phyloP scores from a whole-genome alignment of 2,113 vertebrate species.

The Scomber scombrus region DNA sequence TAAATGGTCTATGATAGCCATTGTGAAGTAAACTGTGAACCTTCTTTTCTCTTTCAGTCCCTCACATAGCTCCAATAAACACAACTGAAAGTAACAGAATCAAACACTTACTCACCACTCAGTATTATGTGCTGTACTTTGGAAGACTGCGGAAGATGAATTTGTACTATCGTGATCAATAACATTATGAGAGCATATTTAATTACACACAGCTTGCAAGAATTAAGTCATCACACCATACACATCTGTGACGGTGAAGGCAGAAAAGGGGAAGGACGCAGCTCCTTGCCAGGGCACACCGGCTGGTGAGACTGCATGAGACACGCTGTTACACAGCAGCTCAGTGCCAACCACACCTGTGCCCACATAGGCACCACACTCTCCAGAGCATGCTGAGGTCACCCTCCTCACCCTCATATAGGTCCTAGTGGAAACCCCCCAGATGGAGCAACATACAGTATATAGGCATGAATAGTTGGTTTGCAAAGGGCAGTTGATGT shows the following conservation, averaged over 20 bases:
- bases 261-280: conserved; percentile 77
- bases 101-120: background rate
- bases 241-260: conserved; percentile 58
- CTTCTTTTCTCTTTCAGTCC: background rate
- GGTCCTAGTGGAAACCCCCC: conserved; percentile 43
- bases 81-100: background rate
- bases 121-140: background rate
- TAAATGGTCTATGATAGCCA: conserved; percentile 2
- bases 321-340: conserved; percentile 70
- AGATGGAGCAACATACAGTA: conserved; percentile 41
- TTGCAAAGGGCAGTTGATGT: conserved; percentile 28
- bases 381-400: conserved; percentile 68
- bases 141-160: background rate
- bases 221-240: conserved; percentile 67
- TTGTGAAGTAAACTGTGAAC: background rate
- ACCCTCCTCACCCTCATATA: conserved; percentile 43
- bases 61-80: background rate
- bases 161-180: conserved; percentile 15
- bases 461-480: background rate
- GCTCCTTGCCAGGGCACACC: conserved; percentile 75
- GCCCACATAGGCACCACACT: conserved; percentile 60
- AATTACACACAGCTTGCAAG: conserved; percentile 40
- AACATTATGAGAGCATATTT: conserved; percentile 30
- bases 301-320: conserved; percentile 76
- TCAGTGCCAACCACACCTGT: conserved; percentile 76